Evolutionary conservation across 2,113 vertebrate species (phyloP).

Genomic region (Aphyosemion australe): DNA sequence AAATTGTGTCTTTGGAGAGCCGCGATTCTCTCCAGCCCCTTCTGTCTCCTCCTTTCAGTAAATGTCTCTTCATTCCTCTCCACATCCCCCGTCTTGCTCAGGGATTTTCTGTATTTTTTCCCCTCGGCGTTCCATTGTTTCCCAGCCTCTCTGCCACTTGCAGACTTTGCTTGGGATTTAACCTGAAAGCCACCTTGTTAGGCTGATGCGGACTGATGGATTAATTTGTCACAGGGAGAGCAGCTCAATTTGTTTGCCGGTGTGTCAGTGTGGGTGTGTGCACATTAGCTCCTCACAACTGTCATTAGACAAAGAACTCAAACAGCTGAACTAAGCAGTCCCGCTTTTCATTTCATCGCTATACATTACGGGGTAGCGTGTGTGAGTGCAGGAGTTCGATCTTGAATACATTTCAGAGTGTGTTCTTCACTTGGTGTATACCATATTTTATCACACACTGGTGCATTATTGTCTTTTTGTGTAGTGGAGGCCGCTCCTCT

Average conservation of each 20-base stretch:
- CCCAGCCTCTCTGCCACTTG: slow-evolving; percentile 33
- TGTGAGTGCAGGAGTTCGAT: slow-evolving; percentile 2
- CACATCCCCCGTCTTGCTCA: slow-evolving; percentile 11
- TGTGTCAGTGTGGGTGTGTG: slow-evolving; percentile 15
- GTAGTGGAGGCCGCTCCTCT: slow-evolving; percentile 4
- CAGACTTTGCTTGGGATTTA: slow-evolving; percentile 67
- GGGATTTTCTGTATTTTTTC: neutral
- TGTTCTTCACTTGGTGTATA: neutral
- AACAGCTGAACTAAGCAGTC: slow-evolving; percentile 21
- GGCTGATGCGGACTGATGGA: slow-evolving; percentile 75
- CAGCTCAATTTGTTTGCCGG: slow-evolving; percentile 46
- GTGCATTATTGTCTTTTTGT: slow-evolving; percentile 10
- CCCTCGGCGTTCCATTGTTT: slow-evolving; percentile 42
- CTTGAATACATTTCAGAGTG: neutral
- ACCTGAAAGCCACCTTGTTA: slow-evolving; percentile 73
- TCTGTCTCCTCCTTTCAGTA: slow-evolving; percentile 20
- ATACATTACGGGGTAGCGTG: neutral
- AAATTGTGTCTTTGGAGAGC: slow-evolving; percentile 59
- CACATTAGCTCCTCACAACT: slow-evolving; percentile 25
- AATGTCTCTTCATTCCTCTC: slow-evolving; percentile 44
- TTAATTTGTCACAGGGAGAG: slow-evolving; percentile 67
- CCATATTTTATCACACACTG: slow-evolving; percentile 4
- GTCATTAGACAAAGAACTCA: slow-evolving; percentile 11
- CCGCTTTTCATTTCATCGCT: neutral
- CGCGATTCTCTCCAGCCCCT: slow-evolving; percentile 29